Evolutionary conservation across 2,888 invertebrate species (phyloP), one percentile per base, ranked within the genome.

Genomic region (Drosophila koepferae): DNA sequence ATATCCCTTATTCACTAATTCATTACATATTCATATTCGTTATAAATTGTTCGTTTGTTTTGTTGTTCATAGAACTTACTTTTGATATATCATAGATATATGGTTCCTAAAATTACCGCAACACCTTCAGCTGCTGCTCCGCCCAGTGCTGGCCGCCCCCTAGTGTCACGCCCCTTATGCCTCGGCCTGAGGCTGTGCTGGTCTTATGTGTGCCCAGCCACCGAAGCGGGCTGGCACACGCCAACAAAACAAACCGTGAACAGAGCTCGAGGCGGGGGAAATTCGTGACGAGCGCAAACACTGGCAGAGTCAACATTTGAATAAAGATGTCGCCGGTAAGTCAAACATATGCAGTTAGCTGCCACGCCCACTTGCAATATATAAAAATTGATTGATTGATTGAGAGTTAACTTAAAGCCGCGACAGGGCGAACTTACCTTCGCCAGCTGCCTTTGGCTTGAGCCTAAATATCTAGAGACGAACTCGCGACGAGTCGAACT

Each of bases 1-100:
- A 43, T 54, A 64, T 59, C 36, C 9, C 28, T 55, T 55, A 55
- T 12, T 40, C 40, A 54, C 20, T 53, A 36, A 34, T 51, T 51
- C 28, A n/a, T 73, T 12, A 16, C 58, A 43, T 54, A 64, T 59
- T 72, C 34, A 58, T 77, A 70, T 66, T 81, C 74, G 74, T 74
- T 74, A 80, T 72, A 75, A 77, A 74, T 89, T 71, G 81, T 80
- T 88, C 74, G 81, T 63, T 90, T 88, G 66, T 75, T 87, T 80
- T 87, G 77, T 82, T 94, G 98, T 98, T 98, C 98, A 98, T 96
- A 97, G 98, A 98, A 98, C 98, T 96, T 98, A 98, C 97, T 94
- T 94, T 94, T 95, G 95, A 97, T 97, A 98, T 98, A 98, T 98
- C 98, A 98, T 97, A 97, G 98, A 98, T 98, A 98, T 98, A 98